Conservation (phyloP, 2,888 invertebrate species). For the Chironomus riparius region DNA sequence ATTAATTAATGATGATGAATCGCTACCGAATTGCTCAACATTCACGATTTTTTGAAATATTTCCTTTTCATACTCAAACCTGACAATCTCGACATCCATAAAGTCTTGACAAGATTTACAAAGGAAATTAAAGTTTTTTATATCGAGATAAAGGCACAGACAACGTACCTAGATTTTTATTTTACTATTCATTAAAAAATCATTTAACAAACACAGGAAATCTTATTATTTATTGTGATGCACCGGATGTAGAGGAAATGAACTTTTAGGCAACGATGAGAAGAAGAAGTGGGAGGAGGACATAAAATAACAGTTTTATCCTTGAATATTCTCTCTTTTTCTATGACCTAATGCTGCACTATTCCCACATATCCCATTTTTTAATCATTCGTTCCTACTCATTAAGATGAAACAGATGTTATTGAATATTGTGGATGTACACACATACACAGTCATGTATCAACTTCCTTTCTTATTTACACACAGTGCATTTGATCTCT, state of each 20-base stretch:
- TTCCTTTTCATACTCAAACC: no score
- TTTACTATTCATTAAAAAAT: neutral
- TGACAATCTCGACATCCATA: no score
- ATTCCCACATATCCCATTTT: no score
- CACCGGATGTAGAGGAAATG: neutral
- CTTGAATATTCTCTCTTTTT: neutral
- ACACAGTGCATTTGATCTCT: neutral
- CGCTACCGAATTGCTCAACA: no score
- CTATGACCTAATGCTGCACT: neutral
- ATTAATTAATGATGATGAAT: no score
- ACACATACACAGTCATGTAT: neutral
- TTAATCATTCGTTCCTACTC: neutral
- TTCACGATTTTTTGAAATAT: no score
- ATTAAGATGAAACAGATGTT: conserved; percentile 22
- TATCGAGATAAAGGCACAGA: no score
- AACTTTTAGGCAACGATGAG: no score
- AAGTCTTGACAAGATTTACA: no score
- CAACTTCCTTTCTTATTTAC: conserved; percentile 8
- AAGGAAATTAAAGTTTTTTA: no score
- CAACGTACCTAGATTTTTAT: neutral
- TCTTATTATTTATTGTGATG: neutral
- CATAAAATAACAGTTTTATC: neutral
- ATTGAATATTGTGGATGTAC: neutral
- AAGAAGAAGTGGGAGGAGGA: neutral
- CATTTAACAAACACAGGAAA: neutral